Evolutionary conservation across 2,888 invertebrate species (phyloP), one percentile per base, ranked within the genome.

Genomic region (Polymixis flavicincta): DNA sequence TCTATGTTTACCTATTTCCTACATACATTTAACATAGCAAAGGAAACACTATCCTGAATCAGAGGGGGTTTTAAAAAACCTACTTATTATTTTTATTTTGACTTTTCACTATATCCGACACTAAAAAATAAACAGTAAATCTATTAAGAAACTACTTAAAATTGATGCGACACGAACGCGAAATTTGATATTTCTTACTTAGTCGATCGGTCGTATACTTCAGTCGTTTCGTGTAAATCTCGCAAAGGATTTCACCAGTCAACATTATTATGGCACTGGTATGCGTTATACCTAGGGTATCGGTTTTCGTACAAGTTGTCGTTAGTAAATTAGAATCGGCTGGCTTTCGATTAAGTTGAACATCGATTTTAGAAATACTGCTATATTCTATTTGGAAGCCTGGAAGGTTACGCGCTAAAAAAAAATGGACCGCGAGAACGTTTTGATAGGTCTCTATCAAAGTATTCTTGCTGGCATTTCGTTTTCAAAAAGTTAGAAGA

Each of bases 241-340:
- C 72, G 68, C 71, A 54, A 85, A 83, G 88, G 88, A 87, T 89
- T 90, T 89, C 90, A 88, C 93, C 89, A 90, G 90, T 89, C 88
- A 88, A 92, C 90, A 90, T 91, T 91, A 92, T 91, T 90, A 90
- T 91, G 89, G 90, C 89, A 90, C 86, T 83, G 88, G 89, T 85
- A 89, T 86, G 83, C 86, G 79, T 86, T 86, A 87, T 85, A 82
- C 60, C 73, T 60, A 71, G 87, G 76, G 78, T 90, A 89, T 89
- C 85, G 82, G 85, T 79, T 88, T 89, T 85, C 88, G 80, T 83
- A 83, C 85, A 84, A 85, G 85, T 83, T 87, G 88, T 83, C 82
- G 78, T 80, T 83, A 78, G 55, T 81, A 84, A 84, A 82, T 85
- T 76, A 84, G 71, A 42, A 72, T 81, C 63, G 74, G 57, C 50